phyloP scores from a whole-genome alignment of 2,113 vertebrate genomes.

The Callorhinus ursinus region DNA sequence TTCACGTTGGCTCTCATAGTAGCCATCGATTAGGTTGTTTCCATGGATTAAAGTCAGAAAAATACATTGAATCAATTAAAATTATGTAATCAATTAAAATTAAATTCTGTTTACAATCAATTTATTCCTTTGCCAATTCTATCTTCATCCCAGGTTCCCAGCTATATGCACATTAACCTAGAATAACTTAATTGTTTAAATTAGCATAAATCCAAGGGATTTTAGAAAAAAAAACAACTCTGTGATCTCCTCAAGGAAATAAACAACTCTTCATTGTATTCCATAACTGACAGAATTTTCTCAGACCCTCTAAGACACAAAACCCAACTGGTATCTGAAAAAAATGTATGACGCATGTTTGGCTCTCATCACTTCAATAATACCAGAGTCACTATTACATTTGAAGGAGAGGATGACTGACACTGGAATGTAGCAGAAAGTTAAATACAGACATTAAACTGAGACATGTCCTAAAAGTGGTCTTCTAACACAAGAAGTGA shows the following conservation, averaged over 20 bases:
- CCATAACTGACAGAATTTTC: background rate
- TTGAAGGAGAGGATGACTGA: background rate
- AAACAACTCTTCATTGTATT: background rate
- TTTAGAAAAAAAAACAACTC: background rate
- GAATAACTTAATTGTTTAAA: background rate
- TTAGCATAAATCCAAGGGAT: background rate
- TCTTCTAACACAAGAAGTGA: background rate
- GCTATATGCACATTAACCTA: background rate
- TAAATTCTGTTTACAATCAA: background rate
- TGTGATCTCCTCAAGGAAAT: background rate
- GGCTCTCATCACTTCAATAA: background rate
- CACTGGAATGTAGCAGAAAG: background rate
- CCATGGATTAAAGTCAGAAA: background rate
- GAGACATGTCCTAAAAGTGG: background rate
- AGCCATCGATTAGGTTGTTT: background rate
- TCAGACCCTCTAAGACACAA: background rate
- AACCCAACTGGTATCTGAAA: background rate
- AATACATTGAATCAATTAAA: background rate
- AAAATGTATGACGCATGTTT: background rate
- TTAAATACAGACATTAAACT: background rate
- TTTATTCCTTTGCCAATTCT: background rate
- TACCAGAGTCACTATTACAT: background rate
- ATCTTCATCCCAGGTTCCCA: background rate
- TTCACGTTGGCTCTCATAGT: background rate
- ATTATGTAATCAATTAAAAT: background rate